Percentiles rank a stretch among this genome's conserved stretches.
phyloP scores from a whole-genome alignment of 2,113 vertebrate species.

The Cyrtonyx montezumae region DNA sequence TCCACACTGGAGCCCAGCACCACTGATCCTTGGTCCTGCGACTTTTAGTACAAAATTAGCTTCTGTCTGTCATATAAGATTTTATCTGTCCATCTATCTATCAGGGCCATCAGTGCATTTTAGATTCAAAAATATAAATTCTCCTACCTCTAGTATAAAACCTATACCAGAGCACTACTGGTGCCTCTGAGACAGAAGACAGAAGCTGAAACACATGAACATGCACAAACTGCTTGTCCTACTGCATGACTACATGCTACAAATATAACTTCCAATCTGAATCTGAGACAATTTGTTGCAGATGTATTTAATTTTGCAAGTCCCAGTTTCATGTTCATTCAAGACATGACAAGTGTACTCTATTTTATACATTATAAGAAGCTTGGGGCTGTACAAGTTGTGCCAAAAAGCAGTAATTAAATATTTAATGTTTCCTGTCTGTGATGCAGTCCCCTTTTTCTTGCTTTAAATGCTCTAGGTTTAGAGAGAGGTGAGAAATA shows the following conservation, averaged over 20 bases:
- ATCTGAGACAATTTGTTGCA: conserved; percentile 52
- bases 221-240: background rate
- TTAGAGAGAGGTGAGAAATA: conserved; percentile 73
- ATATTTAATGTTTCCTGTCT: conserved; percentile 73
- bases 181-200: background rate
- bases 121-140: background rate
- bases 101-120: background rate
- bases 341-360: conserved; percentile 54
- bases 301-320: conserved; percentile 64
- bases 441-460: conserved; percentile 58
- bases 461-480: conserved; percentile 64
- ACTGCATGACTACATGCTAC: background rate
- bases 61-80: background rate
- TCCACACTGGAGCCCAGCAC: background rate
- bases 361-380: conserved; percentile 49
- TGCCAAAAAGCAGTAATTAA: conserved; percentile 66
- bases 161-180: background rate
- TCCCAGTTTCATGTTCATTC: conserved; percentile 57
- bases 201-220: background rate
- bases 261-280: conserved; percentile 30
- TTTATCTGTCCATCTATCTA: background rate
- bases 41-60: background rate
- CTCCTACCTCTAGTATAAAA: background rate
- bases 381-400: background rate
- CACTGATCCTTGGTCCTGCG: background rate